Evolutionary conservation across 1,140 invertebrate species (phyloP).

Genomic region (Pseudoatta argentina): DNA sequence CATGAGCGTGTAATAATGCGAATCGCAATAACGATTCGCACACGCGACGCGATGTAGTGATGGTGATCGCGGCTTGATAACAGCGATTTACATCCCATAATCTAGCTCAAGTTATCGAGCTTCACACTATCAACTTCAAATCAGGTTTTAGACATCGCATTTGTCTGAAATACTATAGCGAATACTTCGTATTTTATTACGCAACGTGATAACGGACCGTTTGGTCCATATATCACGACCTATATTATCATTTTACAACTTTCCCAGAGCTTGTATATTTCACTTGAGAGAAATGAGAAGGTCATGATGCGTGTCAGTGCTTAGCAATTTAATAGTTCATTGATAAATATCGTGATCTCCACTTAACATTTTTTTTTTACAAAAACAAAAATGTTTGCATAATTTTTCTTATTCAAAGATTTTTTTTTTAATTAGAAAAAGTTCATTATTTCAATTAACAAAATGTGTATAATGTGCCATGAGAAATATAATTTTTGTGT

Average conservation of each 20-base stretch:
- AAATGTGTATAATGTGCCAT: too few species aligned
- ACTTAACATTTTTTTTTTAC: too few species aligned
- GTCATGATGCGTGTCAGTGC: not conserved
- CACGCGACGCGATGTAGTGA: conserved; percentile 19
- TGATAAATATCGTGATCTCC: too few species aligned
- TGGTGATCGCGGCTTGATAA: conserved; percentile 43
- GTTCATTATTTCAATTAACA: too few species aligned
- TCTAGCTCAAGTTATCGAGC: conserved; percentile 32
- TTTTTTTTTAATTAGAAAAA: too few species aligned
- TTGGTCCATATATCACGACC: not conserved
- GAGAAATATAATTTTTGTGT: too few species aligned
- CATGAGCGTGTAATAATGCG: conserved; percentile 46
- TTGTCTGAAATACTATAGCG: conserved; percentile 39
- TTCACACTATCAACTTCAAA: conserved; percentile 37
- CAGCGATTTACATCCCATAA: conserved; percentile 57
- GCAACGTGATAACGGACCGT: not conserved
- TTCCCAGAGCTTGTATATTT: not conserved
- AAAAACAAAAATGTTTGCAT: too few species aligned
- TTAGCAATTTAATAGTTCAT: too few species aligned
- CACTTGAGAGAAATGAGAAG: not conserved
- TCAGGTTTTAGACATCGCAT: conserved; percentile 31
- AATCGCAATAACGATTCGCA: conserved; percentile 42
- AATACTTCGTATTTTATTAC: conserved; percentile 19
- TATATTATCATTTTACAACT: conserved; percentile 22
- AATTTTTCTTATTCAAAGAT: too few species aligned